These are phyloP conservation scores for Micoletzkya japonica DNA, from an alignment of 2,888 invertebrate genomes.

Conservation along the genomic window DNA sequence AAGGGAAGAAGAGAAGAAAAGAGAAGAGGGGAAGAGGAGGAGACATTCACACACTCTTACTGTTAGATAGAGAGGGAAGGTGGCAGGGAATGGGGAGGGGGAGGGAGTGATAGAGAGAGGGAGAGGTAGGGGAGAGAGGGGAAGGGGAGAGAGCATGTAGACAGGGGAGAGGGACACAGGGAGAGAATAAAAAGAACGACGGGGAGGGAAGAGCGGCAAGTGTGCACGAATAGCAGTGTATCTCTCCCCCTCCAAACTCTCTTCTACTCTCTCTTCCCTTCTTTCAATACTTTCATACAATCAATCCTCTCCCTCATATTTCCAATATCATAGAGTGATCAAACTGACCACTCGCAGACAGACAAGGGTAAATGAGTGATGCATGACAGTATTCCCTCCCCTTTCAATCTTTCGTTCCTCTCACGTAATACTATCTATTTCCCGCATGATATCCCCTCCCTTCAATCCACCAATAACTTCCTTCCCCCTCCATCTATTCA, in stretches of 20 bases:
- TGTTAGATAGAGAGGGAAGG: background rate
- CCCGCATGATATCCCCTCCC: too few species aligned
- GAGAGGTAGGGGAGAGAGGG: background rate
- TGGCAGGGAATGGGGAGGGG: background rate
- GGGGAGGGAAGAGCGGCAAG: background rate
- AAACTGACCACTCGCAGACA: too few species aligned
- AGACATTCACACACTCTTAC: background rate
- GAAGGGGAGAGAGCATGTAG: background rate
- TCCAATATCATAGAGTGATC: background rate
- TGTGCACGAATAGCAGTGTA: slow-evolving; percentile 14
- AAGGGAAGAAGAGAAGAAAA: background rate
- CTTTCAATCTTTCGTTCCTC: too few species aligned
- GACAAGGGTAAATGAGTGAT: background rate
- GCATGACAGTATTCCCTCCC: background rate
- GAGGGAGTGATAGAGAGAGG: background rate
- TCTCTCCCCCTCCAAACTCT: slow-evolving; percentile 3
- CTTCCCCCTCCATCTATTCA: too few species aligned
- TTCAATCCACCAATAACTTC: too few species aligned
- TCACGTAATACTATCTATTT: too few species aligned
- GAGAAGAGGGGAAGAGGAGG: slow-evolving; percentile 2
- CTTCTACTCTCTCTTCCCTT: background rate
- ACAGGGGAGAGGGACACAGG: background rate
- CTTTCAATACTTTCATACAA: background rate
- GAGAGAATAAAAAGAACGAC: background rate
- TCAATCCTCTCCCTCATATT: background rate